phyloP scores from a whole-genome alignment of 2,797 vertebrate species.

The Alosa sapidissima region DNA sequence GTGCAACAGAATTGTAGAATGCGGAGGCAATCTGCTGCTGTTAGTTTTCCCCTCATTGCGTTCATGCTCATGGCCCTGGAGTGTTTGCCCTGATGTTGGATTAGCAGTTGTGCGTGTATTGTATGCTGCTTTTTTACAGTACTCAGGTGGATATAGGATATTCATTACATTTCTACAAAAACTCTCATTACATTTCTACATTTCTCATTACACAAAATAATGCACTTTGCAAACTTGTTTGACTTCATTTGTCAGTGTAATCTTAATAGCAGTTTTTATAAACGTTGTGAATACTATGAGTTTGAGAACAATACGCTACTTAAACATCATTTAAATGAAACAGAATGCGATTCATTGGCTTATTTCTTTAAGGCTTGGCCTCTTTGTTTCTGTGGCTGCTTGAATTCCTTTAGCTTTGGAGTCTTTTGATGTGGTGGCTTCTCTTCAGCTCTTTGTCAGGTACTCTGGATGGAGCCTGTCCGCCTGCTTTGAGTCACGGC shows the following conservation, averaged over 20 bases:
- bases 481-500: background rate
- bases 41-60: background rate
- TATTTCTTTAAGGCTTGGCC: background rate
- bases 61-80: background rate
- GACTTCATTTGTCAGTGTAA: background rate
- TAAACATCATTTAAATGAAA: background rate
- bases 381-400: background rate
- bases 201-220: background rate
- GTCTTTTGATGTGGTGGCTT: slow-evolving; percentile 22
- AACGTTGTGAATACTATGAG: background rate
- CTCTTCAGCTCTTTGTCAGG: slow-evolving; percentile 16
- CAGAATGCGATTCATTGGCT: background rate
- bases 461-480: background rate
- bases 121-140: background rate
- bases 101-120: background rate
- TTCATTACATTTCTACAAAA: background rate
- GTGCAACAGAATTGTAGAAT: background rate
- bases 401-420: background rate
- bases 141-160: background rate
- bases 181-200: background rate
- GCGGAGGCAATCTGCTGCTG: background rate
- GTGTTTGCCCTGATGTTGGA: background rate
- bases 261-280: background rate
- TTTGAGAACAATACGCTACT: background rate
- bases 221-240: background rate